Conservation (phyloP, 2,797 vertebrate species). For the Pangasius macronema region DNA sequence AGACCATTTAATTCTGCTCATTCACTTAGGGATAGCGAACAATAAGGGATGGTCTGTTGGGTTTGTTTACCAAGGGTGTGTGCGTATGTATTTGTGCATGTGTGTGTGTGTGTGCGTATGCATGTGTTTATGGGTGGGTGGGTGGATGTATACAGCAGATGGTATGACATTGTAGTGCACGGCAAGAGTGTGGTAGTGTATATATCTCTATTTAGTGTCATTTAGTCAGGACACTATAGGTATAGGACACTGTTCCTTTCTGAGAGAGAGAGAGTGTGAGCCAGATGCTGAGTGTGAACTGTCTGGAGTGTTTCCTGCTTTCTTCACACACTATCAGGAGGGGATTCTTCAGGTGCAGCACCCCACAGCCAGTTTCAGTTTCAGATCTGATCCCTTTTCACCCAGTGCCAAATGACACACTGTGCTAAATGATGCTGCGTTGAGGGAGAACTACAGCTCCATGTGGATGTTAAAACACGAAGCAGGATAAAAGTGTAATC, state of each 20-base stretch:
- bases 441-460: neutral
- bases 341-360: conserved; percentile 3
- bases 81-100: neutral
- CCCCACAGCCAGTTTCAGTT: conserved; percentile 18
- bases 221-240: neutral
- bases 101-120: neutral
- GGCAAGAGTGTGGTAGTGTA: neutral
- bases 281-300: conserved; percentile 24
- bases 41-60: conserved; percentile 10
- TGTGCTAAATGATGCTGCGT: neutral
- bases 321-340: neutral
- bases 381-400: neutral
- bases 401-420: conserved; percentile 1
- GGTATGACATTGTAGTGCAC: neutral
- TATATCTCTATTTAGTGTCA: neutral
- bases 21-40: neutral
- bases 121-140: neutral
- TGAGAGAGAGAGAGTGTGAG: neutral
- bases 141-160: conserved; percentile 8
- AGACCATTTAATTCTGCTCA: conserved; percentile 5
- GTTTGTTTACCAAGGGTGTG: conserved; percentile 16
- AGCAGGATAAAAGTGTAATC: conserved; percentile 4
- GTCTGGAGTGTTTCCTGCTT: conserved; percentile 33
- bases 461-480: neutral
- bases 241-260: conserved; percentile 11